These are phyloP conservation scores for Coptotermes formosanus DNA, from an alignment of 1,140 invertebrate species.

Conservation along the genomic window DNA sequence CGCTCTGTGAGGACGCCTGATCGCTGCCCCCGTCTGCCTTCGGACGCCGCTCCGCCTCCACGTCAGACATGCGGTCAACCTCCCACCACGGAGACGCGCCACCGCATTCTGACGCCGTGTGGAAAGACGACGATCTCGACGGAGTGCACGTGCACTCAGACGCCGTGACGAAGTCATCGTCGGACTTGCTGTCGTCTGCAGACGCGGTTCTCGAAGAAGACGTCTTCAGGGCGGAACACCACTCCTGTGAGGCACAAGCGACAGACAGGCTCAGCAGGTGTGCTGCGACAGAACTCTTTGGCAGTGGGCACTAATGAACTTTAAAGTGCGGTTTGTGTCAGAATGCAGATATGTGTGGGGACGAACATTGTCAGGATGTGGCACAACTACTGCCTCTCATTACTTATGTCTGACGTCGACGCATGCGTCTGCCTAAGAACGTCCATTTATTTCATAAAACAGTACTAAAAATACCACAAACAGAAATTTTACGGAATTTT, in stretches of 20 bases:
- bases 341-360: no score
- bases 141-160: slow-evolving; percentile 64
- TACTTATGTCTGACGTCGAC: no score
- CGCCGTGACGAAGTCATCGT: slow-evolving; percentile 65
- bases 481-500: no score
- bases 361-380: no score
- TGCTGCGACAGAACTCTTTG: not conserved
- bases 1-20: not conserved
- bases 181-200: slow-evolving; percentile 34
- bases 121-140: slow-evolving; percentile 63
- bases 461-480: no score
- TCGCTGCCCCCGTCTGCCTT: not conserved
- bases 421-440: no score
- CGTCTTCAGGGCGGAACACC: slow-evolving; percentile 28
- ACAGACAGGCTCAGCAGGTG: not conserved
- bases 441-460: no score
- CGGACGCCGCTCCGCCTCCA: not conserved
- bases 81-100: slow-evolving; percentile 53
- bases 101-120: slow-evolving; percentile 62
- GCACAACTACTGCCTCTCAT: no score
- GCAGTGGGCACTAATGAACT: no score
- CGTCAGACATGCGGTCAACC: slow-evolving; percentile 35
- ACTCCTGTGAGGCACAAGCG: slow-evolving; percentile 14
- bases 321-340: no score
- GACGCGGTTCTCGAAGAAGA: slow-evolving; percentile 10